Evolutionary conservation across 2,888 invertebrate species (phyloP), one percentile per base, ranked within the genome.

Genomic region (Apamea monoglypha): DNA sequence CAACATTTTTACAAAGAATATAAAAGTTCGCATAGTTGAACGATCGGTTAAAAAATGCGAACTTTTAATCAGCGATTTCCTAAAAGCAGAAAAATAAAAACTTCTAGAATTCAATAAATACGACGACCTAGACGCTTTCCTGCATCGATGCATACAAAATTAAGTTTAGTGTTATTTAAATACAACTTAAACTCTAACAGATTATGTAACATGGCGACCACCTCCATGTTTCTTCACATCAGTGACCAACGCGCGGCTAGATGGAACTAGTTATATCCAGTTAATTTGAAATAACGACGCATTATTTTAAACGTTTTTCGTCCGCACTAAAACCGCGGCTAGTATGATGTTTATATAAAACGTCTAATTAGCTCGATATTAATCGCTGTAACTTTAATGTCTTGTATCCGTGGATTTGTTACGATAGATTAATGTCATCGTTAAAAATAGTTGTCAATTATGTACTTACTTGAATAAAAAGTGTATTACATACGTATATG

Each of bases 151-250:
- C 87, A 91, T 88, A 87, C 83, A 79, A 86, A 90, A 91, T 83
- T 77, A 88, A 86, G 80, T 85, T 79, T 73, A 87, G 77, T 81
- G 81, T 88, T 87, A 88, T 91, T 90, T 81, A 90, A 89, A 84
- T 81, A 83, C 80, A 83, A 87, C 83, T 88, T 90, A 89, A 92
- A 88, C 90, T 91, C 91, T 88, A 90, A 87, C 81, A 74, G 81
- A 91, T 95, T 95, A 95, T 93, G 94, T 93, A 95, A 95, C 86
- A 72, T 75, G 81, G 64, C 84, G 86, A 91, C 90, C 90, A 92
- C 91, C 91, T 91, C 92, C 90, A 93, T 88, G 91, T 94, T 94
- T 94, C 94, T 93, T 93, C 92, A 93, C 90, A 90, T 85, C 89
- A 81, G 69, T 75, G 88, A 91, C 90, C 87, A 91, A 90, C 89